Evolutionary conservation across 1,140 invertebrate genomes (phyloP), one percentile per base, ranked within the genome.

Genomic region (Vanessa tameamea): DNA sequence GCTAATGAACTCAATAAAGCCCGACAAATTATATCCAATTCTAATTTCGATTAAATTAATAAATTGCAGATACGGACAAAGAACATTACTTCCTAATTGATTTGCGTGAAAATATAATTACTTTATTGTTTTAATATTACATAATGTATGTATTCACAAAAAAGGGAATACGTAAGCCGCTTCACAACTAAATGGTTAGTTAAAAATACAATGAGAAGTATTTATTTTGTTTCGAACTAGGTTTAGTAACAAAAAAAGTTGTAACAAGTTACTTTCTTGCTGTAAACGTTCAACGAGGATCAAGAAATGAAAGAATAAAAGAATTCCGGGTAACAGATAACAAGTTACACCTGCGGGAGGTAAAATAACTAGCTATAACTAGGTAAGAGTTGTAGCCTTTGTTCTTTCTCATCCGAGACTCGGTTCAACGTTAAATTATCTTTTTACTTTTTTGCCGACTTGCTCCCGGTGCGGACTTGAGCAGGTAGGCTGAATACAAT

Each of bases 271-370:
- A 63, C 43, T 73, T 73, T 68, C 65, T 64, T 59, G 23, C 23
- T 59, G 68, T 59, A 59, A 69, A 61, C 37, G 73, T 78, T 79
- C 75, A 67, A 69, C 61, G 51, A 73, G 78, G 75, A 83, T 81
- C 77, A 69, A 73, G 67, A 57, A 64, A 55, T 74, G 59, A 80
- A 84, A 83, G 81, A 85, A 84, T 82, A 82, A 85, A 89, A 76
- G 77, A 84, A 85, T 89, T 83, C 86, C 73, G 67, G 75, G 83
- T 76, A 82, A 84, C 81, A 89, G 85, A 90, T 91, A 89, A 89
- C 84, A 87, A 86, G 88, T 87, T 85, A 85, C 88, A 91, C 87
- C 89, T 90, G 87, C 85, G 84, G 84, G 83, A 86, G 79, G 79
- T 77, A 75, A 77, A 78, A 83, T 84, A 88, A 86, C 86, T 88